Conservation (phyloP, 1,140 invertebrate genomes). For the Lordiphosa stackelbergi region DNA sequence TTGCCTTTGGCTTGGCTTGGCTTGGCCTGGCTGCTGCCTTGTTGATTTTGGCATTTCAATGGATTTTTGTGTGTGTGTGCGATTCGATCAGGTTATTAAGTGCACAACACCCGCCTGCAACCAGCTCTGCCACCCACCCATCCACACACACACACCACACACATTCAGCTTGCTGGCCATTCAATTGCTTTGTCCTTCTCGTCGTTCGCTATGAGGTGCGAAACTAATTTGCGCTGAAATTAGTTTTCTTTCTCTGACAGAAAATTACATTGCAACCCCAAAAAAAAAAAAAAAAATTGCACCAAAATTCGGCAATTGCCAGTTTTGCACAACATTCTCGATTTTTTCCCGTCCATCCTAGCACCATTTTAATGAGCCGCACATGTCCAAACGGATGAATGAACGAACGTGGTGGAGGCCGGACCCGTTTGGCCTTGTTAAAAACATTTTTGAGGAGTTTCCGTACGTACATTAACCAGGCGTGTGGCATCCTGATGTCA, state of each 20-base stretch:
- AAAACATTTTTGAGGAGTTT: slow-evolving; percentile 20
- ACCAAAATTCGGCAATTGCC: slow-evolving; percentile 21
- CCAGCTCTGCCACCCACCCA: slow-evolving; percentile 2
- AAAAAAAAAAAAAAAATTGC: slow-evolving; percentile 4
- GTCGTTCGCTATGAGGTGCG: slow-evolving; percentile 60
- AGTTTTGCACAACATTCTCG: slow-evolving; percentile 33
- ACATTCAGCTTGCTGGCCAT: slow-evolving; percentile 45
- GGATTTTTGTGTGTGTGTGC: slow-evolving; percentile 46
- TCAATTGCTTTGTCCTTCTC: slow-evolving; percentile 57
- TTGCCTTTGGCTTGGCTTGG: slow-evolving; percentile 2
- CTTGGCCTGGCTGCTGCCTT: slow-evolving; percentile 39
- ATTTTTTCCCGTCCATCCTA: slow-evolving; percentile 18
- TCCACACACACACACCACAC: not conserved
- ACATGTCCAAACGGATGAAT: slow-evolving; percentile 47
- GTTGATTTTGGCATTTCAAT: slow-evolving; percentile 74
- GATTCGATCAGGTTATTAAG: slow-evolving; percentile 73
- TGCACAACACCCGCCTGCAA: slow-evolving; percentile 40
- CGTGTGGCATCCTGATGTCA: slow-evolving; percentile 49
- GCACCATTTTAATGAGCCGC: slow-evolving; percentile 64
- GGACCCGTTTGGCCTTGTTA: slow-evolving; percentile 43
- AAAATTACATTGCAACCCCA: slow-evolving; percentile 59
- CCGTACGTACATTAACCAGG: slow-evolving; percentile 40
- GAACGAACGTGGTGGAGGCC: slow-evolving; percentile 8
- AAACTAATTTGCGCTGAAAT: slow-evolving; percentile 74
- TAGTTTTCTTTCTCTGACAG: slow-evolving; percentile 65